Base-by-base conservation (phyloP, 1,140 invertebrate genomes). In the Neodiprion pinetum region DNA sequence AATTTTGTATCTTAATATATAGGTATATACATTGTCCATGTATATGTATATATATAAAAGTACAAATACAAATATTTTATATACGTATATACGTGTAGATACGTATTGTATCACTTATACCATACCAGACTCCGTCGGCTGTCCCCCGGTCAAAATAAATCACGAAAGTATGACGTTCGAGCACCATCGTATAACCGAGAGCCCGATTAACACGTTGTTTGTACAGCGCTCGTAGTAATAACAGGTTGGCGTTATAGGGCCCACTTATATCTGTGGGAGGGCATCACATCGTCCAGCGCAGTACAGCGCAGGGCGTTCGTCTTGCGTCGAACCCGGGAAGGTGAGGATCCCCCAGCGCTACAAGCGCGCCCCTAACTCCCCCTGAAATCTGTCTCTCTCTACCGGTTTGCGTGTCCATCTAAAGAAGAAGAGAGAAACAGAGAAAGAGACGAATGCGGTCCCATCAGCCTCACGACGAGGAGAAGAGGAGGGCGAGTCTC, bases 261-360 rank as follows among this genome's bases (percentile, higher is more conserved):
- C 53, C 53, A 61, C 53, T 61, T 61, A 61, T 61, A 61, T 61
- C 53, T 14, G 53, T 61, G 53, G 53, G 53, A 61, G 53, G 53
- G 53, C 53, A 61, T 61, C 53, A 17, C 53, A 17, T 5, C 53
- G 11, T 5, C 11, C 53, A 17, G 53, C 11, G 11, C 11, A 17
- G 11, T 9, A 3, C 53, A 17, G 53, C 11, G 11, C 11, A 17
- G 53, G 53, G 53, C 53, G 53, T 61, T 61, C 53, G 53, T 61
- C 53, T 61, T 17, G 53, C 11, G 53, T 61, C 53, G 28, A 40
- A 40, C 28, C 28, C 28, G 28, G 28, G 28, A 40, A 40, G 28
- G 28, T 17, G 53, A 61, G 53, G 53, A 61, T 61, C 4, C 53
- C 53, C 11, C 28, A 40, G 28, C 5, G 28, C 28, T 40, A 40